Base-by-base conservation (phyloP, 1,140 invertebrate genomes). In the Galendromus occidentalis region DNA sequence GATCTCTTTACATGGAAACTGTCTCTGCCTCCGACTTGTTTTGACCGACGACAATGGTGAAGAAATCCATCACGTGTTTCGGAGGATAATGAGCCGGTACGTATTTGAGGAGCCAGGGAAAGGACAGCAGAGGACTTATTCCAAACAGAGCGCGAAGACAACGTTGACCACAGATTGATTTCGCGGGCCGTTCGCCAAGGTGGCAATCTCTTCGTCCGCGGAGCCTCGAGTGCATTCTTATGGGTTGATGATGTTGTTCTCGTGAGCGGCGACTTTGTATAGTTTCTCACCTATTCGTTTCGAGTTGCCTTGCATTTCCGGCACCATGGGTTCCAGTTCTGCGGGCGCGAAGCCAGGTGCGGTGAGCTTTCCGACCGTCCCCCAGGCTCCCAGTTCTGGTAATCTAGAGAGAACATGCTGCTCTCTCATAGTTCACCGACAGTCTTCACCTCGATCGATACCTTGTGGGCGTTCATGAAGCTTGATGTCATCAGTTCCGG, bases 41-140 rank as follows among this genome's bases (percentile, higher is more conserved):
- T 20, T 59, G 25, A 59, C 14, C 2, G 20, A 20, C 2, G 51
- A 17, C 17, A 22, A 17, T 22, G 12, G 22, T 25, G 14, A 59
- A 59, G 22, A 59, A 59, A 59, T 59, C 22, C 14, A 33, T 59
- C 12, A 59, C 33, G 51, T 59, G 51, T 33, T 59, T 59, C 33
- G 51, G 14, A 5, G 51, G 51, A 22, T 20, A 59, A 9, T 59
- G 51, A 12, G 9, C 12, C 9, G 51, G 22, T 14, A 25, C 22
- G 51, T 59, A 59, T 22, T 20, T 20, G 2, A 59, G 14, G 9
- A 59, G 51, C 94, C 7, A 98, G 78, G 17, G 78, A 76, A 69
- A 91, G 95, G 75, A 98, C 98, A 77, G 98, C 94, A 75, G 91
- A 93, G 6, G 91, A 96, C 75, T 98, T 94, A 0, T 94, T 75